phyloP scores from a whole-genome alignment of 2,888 invertebrate species.

The Tenthredo livida region DNA sequence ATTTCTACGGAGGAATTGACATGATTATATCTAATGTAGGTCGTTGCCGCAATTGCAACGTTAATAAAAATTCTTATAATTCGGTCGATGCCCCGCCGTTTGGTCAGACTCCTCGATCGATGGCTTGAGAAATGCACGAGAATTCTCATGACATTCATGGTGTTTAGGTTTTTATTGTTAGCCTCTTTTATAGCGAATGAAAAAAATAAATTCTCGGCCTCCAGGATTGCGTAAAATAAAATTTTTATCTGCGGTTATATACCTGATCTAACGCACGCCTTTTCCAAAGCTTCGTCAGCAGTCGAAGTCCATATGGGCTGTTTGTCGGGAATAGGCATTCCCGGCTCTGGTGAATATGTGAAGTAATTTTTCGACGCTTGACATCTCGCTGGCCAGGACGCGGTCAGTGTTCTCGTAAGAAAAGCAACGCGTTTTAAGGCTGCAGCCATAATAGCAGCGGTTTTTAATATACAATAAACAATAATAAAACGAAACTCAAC shows the following conservation, averaged over 20 bases:
- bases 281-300: slow-evolving; percentile 89
- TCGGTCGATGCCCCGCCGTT: not conserved
- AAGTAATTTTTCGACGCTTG: slow-evolving; percentile 82
- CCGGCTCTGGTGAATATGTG: slow-evolving; percentile 89
- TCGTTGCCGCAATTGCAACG: not conserved
- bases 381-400: slow-evolving; percentile 60
- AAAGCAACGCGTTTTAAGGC: slow-evolving; percentile 69
- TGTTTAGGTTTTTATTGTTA: not conserved
- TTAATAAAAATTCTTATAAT: not conserved
- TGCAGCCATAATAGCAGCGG: slow-evolving; percentile 58
- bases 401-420: slow-evolving; percentile 66
- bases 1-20: not conserved
- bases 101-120: not conserved
- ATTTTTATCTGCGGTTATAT: slow-evolving; percentile 69
- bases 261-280: slow-evolving; percentile 88
- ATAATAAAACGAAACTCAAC: slow-evolving; percentile 17
- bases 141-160: not conserved
- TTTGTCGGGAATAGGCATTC: slow-evolving; percentile 87
- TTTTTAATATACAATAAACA: not conserved
- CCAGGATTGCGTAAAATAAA: not conserved
- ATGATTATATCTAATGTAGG: not conserved
- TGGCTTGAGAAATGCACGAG: not conserved
- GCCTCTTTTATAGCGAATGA: not conserved
- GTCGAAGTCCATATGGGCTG: slow-evolving; percentile 85
- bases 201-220: not conserved